Base-by-base conservation (phyloP, 2,888 invertebrate genomes). In the Stictocephala bisonia region DNA sequence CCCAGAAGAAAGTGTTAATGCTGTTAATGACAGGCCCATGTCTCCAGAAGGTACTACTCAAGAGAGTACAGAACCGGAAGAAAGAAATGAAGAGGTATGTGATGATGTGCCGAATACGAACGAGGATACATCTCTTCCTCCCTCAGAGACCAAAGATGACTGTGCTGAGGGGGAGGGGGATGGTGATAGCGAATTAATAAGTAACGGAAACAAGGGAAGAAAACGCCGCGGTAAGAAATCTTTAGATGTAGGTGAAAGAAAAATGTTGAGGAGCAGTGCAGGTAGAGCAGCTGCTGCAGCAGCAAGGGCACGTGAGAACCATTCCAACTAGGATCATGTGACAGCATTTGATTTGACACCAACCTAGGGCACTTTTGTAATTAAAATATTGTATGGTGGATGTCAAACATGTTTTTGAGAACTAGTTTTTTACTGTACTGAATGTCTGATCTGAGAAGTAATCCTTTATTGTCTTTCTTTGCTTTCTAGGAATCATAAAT, bases 241-340 rank as follows among this genome's bases (percentile, higher is more conserved):
- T 51, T 77, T 80, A 11, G 88, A 88, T 9, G 86, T 87, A 6
- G 85, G 87, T 1, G 88, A 89, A 78, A 85, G 88, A 75, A 89
- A 89, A 78, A 88, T 88, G 81, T 82, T 89, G 74, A 85, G 89
- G 31, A 80, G 81, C 76, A 94, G 93, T 83, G 91, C 94, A 35
- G 91, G 92, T 78, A 83, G 92, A 79, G 88, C 90, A 79, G 85
- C 89, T 77, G 86, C 87, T 35, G 85, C 88, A 58, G 85, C 87
- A 69, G 85, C 87, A 41, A 78, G 87, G 56, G 84, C 85, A 35
- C 71, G 77, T 40, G 78, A 77, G 53, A 76, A 77, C n/a, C 72
- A 72, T 72, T 72, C 72, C 72, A 72, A 72, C 66, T 72, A 72
- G 71, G 64, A 26, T 24, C 41, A 64, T 44, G 44, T 64, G 44